Percentiles rank a stretch among this genome's conserved stretches.
Conservation (phyloP, 1,140 invertebrate genomes). For the Dufourea novaeangliae region DNA sequence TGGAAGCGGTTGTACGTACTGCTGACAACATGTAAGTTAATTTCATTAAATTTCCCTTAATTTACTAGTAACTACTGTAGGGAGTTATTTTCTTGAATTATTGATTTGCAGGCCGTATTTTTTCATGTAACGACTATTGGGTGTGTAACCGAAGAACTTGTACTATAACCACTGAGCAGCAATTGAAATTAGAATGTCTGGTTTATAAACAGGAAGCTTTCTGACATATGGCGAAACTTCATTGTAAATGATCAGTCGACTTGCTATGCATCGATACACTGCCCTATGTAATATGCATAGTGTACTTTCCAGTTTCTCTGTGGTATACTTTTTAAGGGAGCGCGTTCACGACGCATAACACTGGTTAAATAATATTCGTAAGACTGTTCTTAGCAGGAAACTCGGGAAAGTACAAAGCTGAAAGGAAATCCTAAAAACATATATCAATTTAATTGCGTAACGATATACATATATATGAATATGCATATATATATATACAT, state of each 20-base stretch:
- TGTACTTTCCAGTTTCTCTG: slow-evolving; percentile 46
- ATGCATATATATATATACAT: slow-evolving; percentile 7
- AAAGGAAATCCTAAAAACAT: neutral
- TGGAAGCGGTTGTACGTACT: slow-evolving; percentile 75
- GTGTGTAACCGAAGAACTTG: neutral
- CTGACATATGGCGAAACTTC: neutral
- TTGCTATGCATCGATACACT: slow-evolving; percentile 32
- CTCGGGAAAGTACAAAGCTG: slow-evolving; percentile 16
- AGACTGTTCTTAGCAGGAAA: slow-evolving; percentile 10
- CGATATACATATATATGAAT: slow-evolving; percentile 3
- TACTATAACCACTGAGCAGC: neutral
- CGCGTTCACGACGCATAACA: neutral
- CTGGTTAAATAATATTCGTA: slow-evolving; percentile 22
- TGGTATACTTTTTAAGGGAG: neutral
- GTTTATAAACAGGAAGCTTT: slow-evolving; percentile 11
- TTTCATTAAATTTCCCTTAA: slow-evolving; percentile 31
- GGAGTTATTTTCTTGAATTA: neutral
- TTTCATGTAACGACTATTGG: slow-evolving; percentile 67
- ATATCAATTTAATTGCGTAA: slow-evolving; percentile 10
- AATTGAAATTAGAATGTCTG: slow-evolving; percentile 7
- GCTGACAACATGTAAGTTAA: slow-evolving; percentile 71
- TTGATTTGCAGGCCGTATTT: slow-evolving; percentile 73
- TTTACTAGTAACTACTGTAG: too few relatives aligned
- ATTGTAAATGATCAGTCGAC: slow-evolving; percentile 8
- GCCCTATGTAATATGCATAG: slow-evolving; percentile 33